Percentiles rank a stretch among this genome's conserved stretches.
phyloP scores from a whole-genome alignment of 2,888 invertebrate species.

The Macaria liturata region DNA sequence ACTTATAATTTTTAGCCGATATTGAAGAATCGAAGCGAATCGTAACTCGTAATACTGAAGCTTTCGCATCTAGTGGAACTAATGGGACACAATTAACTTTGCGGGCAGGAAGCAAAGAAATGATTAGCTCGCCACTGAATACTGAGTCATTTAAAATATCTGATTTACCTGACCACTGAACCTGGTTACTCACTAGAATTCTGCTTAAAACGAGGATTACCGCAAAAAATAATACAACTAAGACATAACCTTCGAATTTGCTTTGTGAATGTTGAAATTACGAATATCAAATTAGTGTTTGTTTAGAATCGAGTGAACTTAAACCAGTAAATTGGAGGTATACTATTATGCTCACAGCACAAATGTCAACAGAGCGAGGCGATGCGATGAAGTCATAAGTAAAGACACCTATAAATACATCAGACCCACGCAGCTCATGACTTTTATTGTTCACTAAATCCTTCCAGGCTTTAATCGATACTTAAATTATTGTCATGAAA shows the following conservation, averaged over 20 bases:
- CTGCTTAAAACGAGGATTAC: conserved; percentile 36
- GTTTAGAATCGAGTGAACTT: conserved; percentile 31
- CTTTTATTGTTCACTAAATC: conserved; percentile 50
- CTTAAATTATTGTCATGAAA: conserved; percentile 21
- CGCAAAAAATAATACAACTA: conserved; percentile 28
- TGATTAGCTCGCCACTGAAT: conserved; percentile 51
- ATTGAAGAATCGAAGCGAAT: conserved; percentile 49
- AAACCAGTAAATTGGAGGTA: conserved; percentile 35
- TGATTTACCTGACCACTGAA: conserved; percentile 52
- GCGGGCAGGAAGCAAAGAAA: conserved; percentile 69
- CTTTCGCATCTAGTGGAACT: conserved; percentile 70
- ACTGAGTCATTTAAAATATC: conserved; percentile 62
- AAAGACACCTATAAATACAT: conserved; percentile 69
- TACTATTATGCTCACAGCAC: conserved; percentile 42
- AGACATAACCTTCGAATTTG: conserved; percentile 33
- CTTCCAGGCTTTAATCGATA: conserved; percentile 33
- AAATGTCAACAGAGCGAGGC: conserved; percentile 51
- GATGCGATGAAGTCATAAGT: conserved; percentile 73
- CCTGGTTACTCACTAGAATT: conserved; percentile 51
- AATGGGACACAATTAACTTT: conserved; percentile 69
- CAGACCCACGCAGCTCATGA: conserved; percentile 63
- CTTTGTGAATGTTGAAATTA: conserved; percentile 27
- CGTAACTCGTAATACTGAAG: conserved; percentile 50
- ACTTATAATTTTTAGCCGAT: conserved; percentile 33
- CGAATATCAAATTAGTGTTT: conserved; percentile 23